A percentile compares a stretch with the other conserved stretches of the same genome.
phyloP scores from a whole-genome alignment of 2,888 invertebrate species.

The Pyrochroa serraticornis region DNA sequence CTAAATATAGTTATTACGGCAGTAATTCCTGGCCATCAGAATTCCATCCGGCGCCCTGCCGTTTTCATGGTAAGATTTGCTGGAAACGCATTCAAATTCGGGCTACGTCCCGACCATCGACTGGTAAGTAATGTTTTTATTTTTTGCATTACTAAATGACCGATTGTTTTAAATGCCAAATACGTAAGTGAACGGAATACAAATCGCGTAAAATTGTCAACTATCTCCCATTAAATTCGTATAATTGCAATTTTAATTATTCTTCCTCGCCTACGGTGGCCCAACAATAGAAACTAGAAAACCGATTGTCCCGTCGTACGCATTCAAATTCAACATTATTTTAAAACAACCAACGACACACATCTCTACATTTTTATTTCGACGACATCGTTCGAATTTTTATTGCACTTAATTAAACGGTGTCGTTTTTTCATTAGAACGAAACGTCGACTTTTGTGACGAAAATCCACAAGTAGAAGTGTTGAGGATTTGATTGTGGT shows the following conservation, averaged over 20 bases:
- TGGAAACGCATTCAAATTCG: background rate
- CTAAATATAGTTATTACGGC: slow-evolving; percentile 5
- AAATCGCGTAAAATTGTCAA: background rate
- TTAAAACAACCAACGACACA: too few relatives aligned
- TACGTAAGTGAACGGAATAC: background rate
- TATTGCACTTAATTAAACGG: too few relatives aligned
- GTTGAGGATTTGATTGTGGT: too few relatives aligned
- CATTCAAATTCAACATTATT: too few relatives aligned
- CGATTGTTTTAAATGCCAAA: background rate
- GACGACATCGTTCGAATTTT: too few relatives aligned
- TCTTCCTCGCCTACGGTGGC: background rate
- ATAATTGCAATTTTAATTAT: slow-evolving; percentile 1
- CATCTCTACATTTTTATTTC: too few relatives aligned
- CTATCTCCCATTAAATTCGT: background rate
- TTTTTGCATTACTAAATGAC: slow-evolving; percentile 6
- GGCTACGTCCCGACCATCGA: slow-evolving; percentile 4
- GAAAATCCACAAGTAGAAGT: too few relatives aligned
- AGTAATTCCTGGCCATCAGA: too few relatives aligned
- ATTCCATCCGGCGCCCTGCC: too few relatives aligned
- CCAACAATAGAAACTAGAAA: slow-evolving; percentile 4
- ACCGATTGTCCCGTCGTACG: background rate
- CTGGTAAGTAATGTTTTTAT: slow-evolving; percentile 7
- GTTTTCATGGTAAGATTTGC: background rate
- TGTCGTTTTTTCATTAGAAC: too few relatives aligned
- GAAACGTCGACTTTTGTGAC: too few relatives aligned